A percentile compares a stretch with the other conserved stretches of the same genome.
These are phyloP conservation scores for Phylloscopus trochiloides DNA, from an alignment of 2,113 vertebrate genomes.

Conservation along the genomic window DNA sequence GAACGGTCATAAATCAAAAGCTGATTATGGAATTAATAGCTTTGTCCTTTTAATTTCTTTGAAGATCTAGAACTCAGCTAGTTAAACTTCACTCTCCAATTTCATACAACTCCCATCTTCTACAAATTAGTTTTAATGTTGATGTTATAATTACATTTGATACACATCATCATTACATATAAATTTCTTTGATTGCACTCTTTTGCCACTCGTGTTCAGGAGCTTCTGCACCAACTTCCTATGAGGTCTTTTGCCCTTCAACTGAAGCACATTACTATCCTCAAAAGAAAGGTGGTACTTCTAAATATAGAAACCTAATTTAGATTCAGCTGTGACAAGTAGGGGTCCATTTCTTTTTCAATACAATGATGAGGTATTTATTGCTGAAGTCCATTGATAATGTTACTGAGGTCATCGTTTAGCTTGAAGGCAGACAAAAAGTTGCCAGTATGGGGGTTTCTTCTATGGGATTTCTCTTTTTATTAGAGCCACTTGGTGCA, in stretches of 20 bases:
- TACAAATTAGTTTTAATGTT: not conserved
- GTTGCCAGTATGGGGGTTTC: not conserved
- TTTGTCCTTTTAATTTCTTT: not conserved
- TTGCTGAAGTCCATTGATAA: not conserved
- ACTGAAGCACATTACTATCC: not conserved
- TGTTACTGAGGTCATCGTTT: not conserved
- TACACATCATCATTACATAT: not conserved
- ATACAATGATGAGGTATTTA: not conserved
- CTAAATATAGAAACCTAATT: conserved; percentile 49
- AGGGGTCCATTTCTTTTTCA: conserved; percentile 5
- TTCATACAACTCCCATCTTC: not conserved
- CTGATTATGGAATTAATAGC: not conserved
- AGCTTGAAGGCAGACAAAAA: not conserved
- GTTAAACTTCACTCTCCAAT: not conserved
- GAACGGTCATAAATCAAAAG: conserved; percentile 18
- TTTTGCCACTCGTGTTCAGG: not conserved
- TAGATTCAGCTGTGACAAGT: not conserved
- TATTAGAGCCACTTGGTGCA: not conserved
- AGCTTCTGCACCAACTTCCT: not conserved
- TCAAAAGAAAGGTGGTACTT: conserved; percentile 31
- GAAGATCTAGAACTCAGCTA: not conserved
- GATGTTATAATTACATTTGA: not conserved
- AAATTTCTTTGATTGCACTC: not conserved
- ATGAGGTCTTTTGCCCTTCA: conserved; percentile 18
- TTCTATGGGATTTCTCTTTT: not conserved